Evolutionary conservation across 2,888 invertebrate genomes (phyloP).

Genomic region (Rhingia campestris): DNA sequence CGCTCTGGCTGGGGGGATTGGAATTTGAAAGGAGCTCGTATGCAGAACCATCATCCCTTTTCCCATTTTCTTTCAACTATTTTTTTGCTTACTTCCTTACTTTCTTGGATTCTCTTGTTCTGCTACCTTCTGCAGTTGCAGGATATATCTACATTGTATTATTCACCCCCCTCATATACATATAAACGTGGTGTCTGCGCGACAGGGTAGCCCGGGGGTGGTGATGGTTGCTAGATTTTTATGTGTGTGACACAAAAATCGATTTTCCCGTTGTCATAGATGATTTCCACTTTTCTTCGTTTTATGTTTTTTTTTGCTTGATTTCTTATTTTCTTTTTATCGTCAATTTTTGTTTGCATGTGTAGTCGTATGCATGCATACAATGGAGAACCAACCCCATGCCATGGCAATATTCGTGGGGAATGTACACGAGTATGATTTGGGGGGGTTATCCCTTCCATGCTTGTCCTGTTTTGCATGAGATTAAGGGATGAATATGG

Average conservation of each 20-base stretch:
- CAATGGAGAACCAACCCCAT: constrained; percentile 35
- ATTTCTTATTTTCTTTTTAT: constrained; percentile 52
- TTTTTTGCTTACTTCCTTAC: constrained; percentile 59
- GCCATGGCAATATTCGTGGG: constrained; percentile 25
- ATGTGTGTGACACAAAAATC: constrained; percentile 77
- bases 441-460: constrained; percentile 27
- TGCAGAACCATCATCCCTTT: constrained; percentile 71
- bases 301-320: constrained; percentile 10
- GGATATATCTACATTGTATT: constrained; percentile 50
- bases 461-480: constrained; percentile 67
- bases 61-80: constrained; percentile 7
- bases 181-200: constrained; percentile 57
- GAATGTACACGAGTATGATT: constrained; percentile 43
- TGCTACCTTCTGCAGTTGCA: constrained; percentile 71
- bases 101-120: constrained; percentile 23
- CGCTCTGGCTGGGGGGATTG: constrained; percentile 7
- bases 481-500: constrained; percentile 70
- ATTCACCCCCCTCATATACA: constrained; percentile 68
- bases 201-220: constrained; percentile 5
- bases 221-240: constrained; percentile 72
- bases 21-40: constrained; percentile 66
- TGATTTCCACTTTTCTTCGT: constrained; percentile 74
- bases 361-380: constrained; percentile 50
- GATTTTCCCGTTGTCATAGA: constrained; percentile 77
- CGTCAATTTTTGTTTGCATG: constrained; percentile 58